These are phyloP conservation scores for Peromyscus eremicus DNA, from an alignment of 2,797 vertebrate genomes.

Conservation along the genomic window DNA sequence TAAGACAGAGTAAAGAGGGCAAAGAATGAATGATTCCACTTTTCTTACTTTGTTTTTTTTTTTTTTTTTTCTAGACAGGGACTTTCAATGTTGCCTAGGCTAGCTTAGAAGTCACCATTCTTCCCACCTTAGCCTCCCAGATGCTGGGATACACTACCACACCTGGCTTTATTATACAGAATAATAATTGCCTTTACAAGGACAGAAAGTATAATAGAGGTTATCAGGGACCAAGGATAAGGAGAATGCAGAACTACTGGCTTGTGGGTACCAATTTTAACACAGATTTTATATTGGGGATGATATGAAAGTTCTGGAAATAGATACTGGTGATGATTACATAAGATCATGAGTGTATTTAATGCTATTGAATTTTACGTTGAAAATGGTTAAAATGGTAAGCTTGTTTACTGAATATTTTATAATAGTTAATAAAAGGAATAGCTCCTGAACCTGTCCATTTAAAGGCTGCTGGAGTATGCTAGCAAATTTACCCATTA, in stretches of 20 bases:
- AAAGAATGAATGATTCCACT: not conserved
- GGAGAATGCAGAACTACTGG: not conserved
- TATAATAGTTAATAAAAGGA: not conserved
- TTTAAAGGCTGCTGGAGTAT: not conserved
- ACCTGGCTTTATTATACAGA: not conserved
- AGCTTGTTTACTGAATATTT: not conserved
- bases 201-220: not conserved
- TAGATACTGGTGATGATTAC: not conserved
- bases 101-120: not conserved
- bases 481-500: not conserved
- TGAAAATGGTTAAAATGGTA: slow-evolving; percentile 7
- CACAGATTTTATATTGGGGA: slow-evolving; percentile 4
- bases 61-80: not conserved
- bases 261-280: not conserved
- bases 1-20: not conserved
- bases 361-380: not conserved
- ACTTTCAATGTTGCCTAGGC: not conserved
- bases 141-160: not conserved
- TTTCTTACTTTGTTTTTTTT: not conserved
- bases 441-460: not conserved
- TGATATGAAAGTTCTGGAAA: not conserved
- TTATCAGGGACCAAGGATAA: not conserved
- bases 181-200: not conserved
- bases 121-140: not conserved
- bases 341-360: not conserved